Base-by-base conservation (phyloP, 2,113 vertebrate genomes). In the Brachyistius frenatus region DNA sequence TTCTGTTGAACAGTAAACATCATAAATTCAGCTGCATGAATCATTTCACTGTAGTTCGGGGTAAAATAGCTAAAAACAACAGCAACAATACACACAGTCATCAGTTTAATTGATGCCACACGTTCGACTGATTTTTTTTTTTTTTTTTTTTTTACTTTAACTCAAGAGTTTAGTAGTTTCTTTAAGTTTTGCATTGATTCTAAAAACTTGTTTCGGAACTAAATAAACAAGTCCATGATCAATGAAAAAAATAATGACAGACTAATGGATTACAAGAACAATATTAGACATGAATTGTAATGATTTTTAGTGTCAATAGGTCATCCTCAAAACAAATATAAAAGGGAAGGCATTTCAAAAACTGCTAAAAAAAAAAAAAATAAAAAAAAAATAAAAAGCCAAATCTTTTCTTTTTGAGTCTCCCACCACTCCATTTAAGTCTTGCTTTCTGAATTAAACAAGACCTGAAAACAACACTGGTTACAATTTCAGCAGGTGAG, bases 401-500 rank as follows among this genome's bases (percentile, higher is more conserved):
- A 86, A 86, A 79, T 60, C 50, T 72, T 90, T 76, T 70, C 11
- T 76, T 68, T 89, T 84, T 58, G n/a, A 61, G 11, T 64, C 76
- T 70, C 39, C 23, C 36, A 70, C 15, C 53, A 23, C 9, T 65
- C 70, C 50, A 76, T 79, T 83, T 72, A 76, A 72, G 39, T 46
- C 64, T 77, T 23, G 16, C 70, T 75, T 70, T 79, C 69, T 88
- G 76, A 90, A 90, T 92, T 83, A 92, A 92, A 89, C 80, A 91
- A 87, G 81, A 76, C 68, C 78, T 58, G 72, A 46, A 55, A 78
- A 80, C 64, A 78, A 82, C 52, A 78, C 72, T 76, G 78, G 55
- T 91, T 81, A 89, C 89, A 88, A 64, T 91, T 80, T 91, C 62
- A 93, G 90, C 73, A 87, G 70, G 66, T 76, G 63, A 78, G 50